Percentiles rank a stretch among this genome's conserved stretches.
phyloP scores from a whole-genome alignment of 2,113 vertebrate genomes.

The Onychorhynchus coronatus region DNA sequence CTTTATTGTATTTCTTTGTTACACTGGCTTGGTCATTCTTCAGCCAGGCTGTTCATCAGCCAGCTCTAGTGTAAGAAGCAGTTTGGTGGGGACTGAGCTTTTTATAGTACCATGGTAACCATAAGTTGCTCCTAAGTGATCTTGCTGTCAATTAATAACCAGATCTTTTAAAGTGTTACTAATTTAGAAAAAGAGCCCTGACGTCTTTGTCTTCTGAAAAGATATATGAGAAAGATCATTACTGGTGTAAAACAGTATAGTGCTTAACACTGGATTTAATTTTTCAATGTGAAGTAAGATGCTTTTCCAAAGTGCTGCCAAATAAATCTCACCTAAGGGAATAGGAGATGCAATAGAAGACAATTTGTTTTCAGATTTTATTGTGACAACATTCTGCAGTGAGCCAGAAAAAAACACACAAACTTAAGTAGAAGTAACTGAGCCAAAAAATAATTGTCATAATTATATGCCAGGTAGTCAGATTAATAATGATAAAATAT shows the following conservation, averaged over 20 bases:
- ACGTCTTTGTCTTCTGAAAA: not conserved
- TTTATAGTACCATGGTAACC: not conserved
- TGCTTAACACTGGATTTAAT: not conserved
- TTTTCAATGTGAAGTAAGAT: not conserved
- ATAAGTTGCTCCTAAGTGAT: not conserved
- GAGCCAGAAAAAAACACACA: not conserved
- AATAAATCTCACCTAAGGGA: not conserved
- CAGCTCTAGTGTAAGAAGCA: not conserved
- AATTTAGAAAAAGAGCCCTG: not conserved
- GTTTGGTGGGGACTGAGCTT: not conserved
- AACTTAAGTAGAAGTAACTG: not conserved
- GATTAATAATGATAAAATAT: not conserved
- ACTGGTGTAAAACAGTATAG: not conserved
- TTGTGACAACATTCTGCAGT: not conserved
- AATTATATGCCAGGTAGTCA: not conserved
- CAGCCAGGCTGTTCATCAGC: not conserved
- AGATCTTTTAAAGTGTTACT: not conserved
- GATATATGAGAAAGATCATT: not conserved
- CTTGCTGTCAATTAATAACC: not conserved
- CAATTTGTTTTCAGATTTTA: not conserved
- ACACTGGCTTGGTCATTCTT: not conserved
- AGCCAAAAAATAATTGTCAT: not conserved
- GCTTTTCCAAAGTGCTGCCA: not conserved
- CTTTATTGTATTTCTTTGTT: not conserved
- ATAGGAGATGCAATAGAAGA: not conserved